A percentile compares a stretch with the other conserved stretches of the same genome.
Evolutionary conservation across 2,888 invertebrate genomes (phyloP).

Genomic region (Dasypogon diadema): DNA sequence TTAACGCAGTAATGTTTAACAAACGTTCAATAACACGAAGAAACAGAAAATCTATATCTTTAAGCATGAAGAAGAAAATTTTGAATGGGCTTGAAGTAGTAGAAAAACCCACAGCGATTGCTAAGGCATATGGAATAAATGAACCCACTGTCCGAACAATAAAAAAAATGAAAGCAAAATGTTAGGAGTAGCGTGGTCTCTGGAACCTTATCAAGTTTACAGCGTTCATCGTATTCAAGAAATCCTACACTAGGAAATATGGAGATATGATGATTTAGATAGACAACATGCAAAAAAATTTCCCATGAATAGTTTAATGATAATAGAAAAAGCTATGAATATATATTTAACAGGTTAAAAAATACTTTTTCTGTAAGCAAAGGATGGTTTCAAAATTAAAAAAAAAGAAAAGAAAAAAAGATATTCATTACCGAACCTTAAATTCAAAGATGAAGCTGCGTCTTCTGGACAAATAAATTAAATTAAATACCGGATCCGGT

Average conservation of each 20-base stretch:
- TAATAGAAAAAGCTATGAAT: background rate
- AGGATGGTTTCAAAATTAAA: background rate
- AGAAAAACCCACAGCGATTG: background rate
- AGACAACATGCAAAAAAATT: background rate
- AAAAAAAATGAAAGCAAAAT: background rate
- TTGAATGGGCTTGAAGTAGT: background rate
- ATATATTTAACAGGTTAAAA: background rate
- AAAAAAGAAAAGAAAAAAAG: background rate
- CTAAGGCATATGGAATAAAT: background rate
- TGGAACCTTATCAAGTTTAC: background rate
- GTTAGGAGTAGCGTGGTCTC: background rate
- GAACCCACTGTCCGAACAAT: background rate
- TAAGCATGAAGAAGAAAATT: background rate
- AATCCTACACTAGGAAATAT: background rate
- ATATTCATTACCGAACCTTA: background rate
- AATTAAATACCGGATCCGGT: constrained; percentile 58
- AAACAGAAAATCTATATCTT: background rate
- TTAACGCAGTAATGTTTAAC: background rate
- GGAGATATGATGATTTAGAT: background rate
- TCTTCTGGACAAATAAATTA: constrained; percentile 43
- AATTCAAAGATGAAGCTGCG: constrained; percentile 19
- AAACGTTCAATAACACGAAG: background rate
- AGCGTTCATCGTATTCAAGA: background rate
- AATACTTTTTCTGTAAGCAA: background rate
- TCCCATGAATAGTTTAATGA: background rate